Percentiles rank a stretch among this genome's conserved stretches.
phyloP scores from a whole-genome alignment of 2,113 vertebrate species.

The Pituophis catenifer region DNA sequence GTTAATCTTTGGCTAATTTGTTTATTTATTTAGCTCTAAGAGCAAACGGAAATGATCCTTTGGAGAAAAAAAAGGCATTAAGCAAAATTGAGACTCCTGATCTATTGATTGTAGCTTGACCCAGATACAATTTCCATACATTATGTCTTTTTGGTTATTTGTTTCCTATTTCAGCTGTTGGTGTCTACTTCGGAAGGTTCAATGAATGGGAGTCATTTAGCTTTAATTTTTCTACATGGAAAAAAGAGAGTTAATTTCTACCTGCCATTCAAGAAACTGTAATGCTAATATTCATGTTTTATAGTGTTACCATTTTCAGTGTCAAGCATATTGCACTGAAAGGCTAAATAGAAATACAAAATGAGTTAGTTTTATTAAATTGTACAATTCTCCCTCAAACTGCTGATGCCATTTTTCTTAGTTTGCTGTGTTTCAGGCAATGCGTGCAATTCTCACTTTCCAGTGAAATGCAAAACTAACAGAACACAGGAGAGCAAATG shows the following conservation, averaged over 20 bases:
- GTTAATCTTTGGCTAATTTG: not conserved
- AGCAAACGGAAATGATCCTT: not conserved
- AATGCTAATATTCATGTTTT: slow-evolving; percentile 16
- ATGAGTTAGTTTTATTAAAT: slow-evolving; percentile 13
- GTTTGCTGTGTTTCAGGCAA: not conserved
- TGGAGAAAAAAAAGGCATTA: not conserved
- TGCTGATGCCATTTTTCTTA: not conserved
- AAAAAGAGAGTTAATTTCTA: slow-evolving; percentile 17
- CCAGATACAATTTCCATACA: not conserved
- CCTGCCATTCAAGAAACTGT: slow-evolving; percentile 5
- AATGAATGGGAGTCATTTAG: slow-evolving; percentile 14
- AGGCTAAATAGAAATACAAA: slow-evolving; percentile 7
- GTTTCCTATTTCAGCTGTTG: slow-evolving; percentile 16
- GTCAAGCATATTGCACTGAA: not conserved
- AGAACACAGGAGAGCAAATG: not conserved
- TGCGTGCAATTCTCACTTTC: not conserved
- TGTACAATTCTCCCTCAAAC: not conserved
- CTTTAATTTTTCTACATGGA: slow-evolving; percentile 17
- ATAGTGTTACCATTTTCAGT: not conserved
- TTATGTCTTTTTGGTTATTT: slow-evolving; percentile 3
- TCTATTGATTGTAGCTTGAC: slow-evolving; percentile 12
- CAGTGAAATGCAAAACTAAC: not conserved
- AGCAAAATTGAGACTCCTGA: not conserved
- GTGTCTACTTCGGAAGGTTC: slow-evolving; percentile 1
- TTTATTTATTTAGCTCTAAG: not conserved